Evolutionary conservation across 2,797 vertebrate species (phyloP).

Genomic region (Rhinella marina): DNA sequence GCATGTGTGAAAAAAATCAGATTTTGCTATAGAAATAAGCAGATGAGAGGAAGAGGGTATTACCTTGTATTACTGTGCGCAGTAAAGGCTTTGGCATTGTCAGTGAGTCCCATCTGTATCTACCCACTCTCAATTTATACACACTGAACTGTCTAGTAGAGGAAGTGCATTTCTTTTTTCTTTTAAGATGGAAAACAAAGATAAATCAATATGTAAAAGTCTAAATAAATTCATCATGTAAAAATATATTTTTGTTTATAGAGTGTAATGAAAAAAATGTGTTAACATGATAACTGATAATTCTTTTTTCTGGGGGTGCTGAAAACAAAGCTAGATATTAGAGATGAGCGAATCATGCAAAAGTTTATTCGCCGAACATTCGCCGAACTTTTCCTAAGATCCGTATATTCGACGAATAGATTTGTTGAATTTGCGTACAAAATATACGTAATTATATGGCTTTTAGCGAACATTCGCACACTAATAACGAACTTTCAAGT

Average conservation of each 20-base stretch:
- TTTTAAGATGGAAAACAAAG: neutral
- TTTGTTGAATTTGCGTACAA: no score
- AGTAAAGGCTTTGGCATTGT: neutral
- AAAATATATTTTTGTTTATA: neutral
- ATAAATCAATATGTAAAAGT: neutral
- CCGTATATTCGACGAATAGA: no score
- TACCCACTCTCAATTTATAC: neutral
- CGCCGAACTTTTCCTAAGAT: no score
- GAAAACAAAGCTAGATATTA: neutral
- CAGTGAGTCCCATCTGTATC: neutral
- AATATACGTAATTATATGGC: no score
- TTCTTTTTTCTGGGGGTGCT: neutral
- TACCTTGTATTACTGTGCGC: neutral
- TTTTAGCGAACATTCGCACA: no score
- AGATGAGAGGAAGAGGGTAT: slow-evolving; percentile 3
- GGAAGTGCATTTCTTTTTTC: neutral
- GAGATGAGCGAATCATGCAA: no score
- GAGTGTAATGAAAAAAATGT: neutral
- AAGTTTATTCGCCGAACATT: no score
- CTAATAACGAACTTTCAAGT: no score
- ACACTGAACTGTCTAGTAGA: neutral
- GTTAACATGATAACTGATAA: neutral
- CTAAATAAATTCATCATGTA: neutral
- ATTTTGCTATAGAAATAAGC: neutral
- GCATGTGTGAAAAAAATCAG: neutral